phyloP scores from a whole-genome alignment of 1,140 invertebrate species.

The Parapsyche elsis region DNA sequence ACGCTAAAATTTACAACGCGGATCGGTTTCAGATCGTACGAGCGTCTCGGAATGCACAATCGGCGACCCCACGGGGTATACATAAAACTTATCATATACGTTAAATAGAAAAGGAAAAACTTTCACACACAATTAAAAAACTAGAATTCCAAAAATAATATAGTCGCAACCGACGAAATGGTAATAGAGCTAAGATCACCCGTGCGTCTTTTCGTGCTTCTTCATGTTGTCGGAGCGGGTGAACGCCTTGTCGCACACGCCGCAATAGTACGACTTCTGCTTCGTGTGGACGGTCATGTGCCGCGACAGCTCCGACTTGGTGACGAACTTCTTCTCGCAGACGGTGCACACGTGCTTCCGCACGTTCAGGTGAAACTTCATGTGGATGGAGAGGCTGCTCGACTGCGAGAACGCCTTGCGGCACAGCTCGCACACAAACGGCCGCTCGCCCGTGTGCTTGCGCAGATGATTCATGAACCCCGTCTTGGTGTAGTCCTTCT shows the following conservation, averaged over 20 bases:
- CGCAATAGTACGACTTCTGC: slow-evolving; percentile 71
- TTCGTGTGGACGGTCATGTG: slow-evolving; percentile 72
- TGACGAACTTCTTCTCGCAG: slow-evolving; percentile 72
- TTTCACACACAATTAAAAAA: slow-evolving; percentile 46
- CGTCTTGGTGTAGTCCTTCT: slow-evolving; percentile 68
- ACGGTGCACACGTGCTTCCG: slow-evolving; percentile 67
- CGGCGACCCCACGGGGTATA: neutral
- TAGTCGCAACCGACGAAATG: neutral
- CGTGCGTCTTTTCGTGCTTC: slow-evolving; percentile 68
- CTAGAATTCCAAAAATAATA: slow-evolving; percentile 40
- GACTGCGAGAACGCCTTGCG: slow-evolving; percentile 72
- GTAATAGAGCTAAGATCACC: slow-evolving; percentile 53
- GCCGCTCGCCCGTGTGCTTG: slow-evolving; percentile 88
- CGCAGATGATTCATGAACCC: slow-evolving; percentile 77
- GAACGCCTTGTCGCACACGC: slow-evolving; percentile 69
- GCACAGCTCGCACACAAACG: slow-evolving; percentile 74
- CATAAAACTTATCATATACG: neutral
- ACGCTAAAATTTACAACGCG: too few species aligned
- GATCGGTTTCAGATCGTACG: too few species aligned
- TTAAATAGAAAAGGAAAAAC: slow-evolving; percentile 1
- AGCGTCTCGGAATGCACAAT: too few species aligned
- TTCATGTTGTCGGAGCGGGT: slow-evolving; percentile 68
- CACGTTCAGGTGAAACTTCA: slow-evolving; percentile 73
- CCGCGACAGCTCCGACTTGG: slow-evolving; percentile 71
- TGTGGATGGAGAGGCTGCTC: slow-evolving; percentile 72